phyloP scores from a whole-genome alignment of 1,140 invertebrate species.

The Caenorhabditis elegans region DNA sequence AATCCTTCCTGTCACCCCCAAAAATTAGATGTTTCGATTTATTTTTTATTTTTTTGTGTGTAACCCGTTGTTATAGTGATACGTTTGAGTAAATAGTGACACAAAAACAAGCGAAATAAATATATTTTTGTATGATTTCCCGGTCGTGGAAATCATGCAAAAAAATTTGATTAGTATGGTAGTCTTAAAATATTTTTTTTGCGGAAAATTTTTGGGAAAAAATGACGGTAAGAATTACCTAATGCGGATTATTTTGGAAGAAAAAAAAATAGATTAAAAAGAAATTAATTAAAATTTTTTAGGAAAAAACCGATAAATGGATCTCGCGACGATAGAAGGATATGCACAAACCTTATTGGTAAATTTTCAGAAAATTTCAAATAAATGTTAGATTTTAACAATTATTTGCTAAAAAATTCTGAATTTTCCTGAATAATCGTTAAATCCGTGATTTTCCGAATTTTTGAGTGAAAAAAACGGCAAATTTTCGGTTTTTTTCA shows the following conservation, averaged over 20 bases:
- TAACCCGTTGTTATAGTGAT: slow-evolving; percentile 15
- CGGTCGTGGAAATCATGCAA: background rate
- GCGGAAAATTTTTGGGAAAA: too few species aligned
- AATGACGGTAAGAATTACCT: too few species aligned
- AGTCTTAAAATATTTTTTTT: too few species aligned
- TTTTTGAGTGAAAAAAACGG: too few species aligned
- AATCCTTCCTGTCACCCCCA: background rate
- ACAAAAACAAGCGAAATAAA: slow-evolving; percentile 9
- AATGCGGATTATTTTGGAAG: background rate
- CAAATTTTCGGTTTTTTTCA: background rate
- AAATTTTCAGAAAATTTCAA: background rate
- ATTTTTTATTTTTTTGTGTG: background rate
- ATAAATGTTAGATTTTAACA: background rate
- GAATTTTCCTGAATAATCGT: too few species aligned
- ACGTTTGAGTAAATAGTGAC: slow-evolving; percentile 20
- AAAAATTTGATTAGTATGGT: too few species aligned
- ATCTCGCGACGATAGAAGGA: background rate
- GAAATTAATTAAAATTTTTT: background rate
- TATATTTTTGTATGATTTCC: background rate
- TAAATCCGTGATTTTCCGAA: too few species aligned
- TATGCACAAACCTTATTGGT: slow-evolving; percentile 3
- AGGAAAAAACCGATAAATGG: background rate
- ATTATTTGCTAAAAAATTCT: background rate
- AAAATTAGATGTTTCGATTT: background rate
- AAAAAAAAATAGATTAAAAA: background rate